Evolutionary conservation across 2,113 vertebrate genomes (phyloP).

Genomic region (Aspidoscelis tigris): DNA sequence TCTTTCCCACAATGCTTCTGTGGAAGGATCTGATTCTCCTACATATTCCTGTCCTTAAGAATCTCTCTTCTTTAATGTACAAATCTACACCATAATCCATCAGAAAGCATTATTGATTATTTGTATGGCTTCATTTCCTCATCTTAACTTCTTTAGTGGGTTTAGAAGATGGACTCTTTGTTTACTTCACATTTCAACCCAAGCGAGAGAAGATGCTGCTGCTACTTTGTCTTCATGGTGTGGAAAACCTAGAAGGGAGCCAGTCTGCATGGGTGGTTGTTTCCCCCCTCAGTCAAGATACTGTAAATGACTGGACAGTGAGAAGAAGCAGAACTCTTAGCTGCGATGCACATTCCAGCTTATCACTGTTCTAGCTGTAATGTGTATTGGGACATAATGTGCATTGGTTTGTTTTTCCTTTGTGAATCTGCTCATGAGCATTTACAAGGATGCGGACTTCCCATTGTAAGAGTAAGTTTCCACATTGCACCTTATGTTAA

Average conservation of each 20-base stretch:
- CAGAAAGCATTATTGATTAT: too few species aligned
- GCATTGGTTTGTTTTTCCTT: neutral
- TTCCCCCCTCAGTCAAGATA: neutral
- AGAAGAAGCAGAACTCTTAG: neutral
- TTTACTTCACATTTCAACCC: neutral
- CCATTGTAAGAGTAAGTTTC: too few species aligned
- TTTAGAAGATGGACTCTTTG: too few species aligned
- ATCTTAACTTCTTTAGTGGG: neutral
- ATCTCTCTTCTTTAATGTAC: too few species aligned
- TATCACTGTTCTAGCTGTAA: neutral
- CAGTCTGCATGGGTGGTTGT: too few species aligned
- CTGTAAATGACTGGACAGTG: neutral
- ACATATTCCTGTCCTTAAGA: too few species aligned
- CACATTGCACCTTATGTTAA: neutral
- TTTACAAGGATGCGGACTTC: neutral
- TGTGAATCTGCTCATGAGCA: neutral
- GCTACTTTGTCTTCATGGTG: too few species aligned
- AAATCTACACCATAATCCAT: too few species aligned
- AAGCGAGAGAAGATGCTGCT: neutral
- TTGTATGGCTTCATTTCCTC: neutral
- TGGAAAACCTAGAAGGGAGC: too few species aligned
- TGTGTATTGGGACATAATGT: neutral
- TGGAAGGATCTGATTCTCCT: too few species aligned
- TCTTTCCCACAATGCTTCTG: too few species aligned
- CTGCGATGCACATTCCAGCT: neutral